Conservation (phyloP, 2,888 invertebrate genomes). For the Tubulanus polymorphus region DNA sequence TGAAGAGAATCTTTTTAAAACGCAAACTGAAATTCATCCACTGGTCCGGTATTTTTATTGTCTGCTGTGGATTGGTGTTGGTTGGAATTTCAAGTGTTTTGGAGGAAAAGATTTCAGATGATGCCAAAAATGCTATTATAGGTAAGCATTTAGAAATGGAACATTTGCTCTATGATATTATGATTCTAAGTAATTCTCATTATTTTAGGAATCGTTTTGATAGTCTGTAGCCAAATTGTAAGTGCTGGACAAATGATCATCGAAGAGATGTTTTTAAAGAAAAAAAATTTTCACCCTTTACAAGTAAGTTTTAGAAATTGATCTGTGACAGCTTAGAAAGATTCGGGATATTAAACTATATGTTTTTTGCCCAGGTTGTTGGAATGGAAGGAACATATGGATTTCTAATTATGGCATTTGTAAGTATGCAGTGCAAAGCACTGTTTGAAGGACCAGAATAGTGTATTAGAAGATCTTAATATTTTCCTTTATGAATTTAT, state of each 20-base stretch:
- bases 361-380: conserved; percentile 29
- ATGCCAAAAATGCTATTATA: conserved; percentile 30
- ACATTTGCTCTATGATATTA: too few species aligned
- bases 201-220: conserved; percentile 39
- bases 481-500: neutral
- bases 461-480: neutral
- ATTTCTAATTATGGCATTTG: conserved; percentile 34
- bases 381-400: conserved; percentile 44
- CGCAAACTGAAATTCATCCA: conserved; percentile 32
- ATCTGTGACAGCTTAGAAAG: neutral
- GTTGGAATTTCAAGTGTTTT: conserved; percentile 46
- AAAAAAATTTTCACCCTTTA: conserved; percentile 34
- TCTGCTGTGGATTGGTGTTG: conserved; percentile 37
- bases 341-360: neutral
- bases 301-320: conserved; percentile 17
- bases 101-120: conserved; percentile 23
- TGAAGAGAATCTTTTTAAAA: conserved; percentile 43
- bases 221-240: conserved; percentile 38
- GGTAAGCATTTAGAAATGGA: too few species aligned
- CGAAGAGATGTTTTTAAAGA: conserved; percentile 42
- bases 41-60: conserved; percentile 40
- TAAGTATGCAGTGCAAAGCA: conserved; percentile 29
- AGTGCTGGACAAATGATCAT: conserved; percentile 46
- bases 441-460: neutral
- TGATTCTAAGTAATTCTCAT: too few species aligned